Evolutionary conservation across 2,797 vertebrate genomes (phyloP).

Genomic region (Falco peregrinus): DNA sequence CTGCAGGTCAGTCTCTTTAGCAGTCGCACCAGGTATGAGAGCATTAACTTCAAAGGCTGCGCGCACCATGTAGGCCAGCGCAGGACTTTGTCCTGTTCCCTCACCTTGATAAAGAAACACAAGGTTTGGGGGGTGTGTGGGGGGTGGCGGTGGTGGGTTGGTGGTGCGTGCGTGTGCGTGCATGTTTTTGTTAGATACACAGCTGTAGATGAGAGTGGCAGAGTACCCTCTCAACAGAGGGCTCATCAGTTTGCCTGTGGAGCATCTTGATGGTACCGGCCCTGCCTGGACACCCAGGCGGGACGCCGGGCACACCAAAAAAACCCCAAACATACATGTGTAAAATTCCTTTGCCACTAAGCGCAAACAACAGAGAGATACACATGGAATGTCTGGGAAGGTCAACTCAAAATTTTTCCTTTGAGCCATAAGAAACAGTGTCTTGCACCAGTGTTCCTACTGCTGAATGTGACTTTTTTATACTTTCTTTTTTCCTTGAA

Average conservation of each 20-base stretch:
- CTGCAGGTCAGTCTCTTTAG: not conserved
- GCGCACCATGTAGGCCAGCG: not conserved
- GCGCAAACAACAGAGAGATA: not conserved
- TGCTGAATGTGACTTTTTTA: no score
- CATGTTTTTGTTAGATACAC: not conserved
- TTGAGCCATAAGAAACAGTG: not conserved
- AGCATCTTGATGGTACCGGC: not conserved
- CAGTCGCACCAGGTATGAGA: not conserved
- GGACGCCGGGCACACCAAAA: not conserved
- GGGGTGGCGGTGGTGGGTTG: no score
- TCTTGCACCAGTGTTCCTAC: not conserved
- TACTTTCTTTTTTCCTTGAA: not conserved
- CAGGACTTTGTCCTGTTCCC: not conserved
- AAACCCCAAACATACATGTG: not conserved
- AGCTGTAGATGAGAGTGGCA: accelerated
- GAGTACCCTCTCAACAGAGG: accelerated
- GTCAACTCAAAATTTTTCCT: not conserved
- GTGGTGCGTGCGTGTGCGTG: no score
- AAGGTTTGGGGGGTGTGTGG: not conserved
- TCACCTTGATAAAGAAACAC: not conserved
- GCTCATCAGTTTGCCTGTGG: not conserved
- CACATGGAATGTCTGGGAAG: not conserved
- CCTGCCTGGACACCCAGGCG: accelerated
- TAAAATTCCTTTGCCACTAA: not conserved
- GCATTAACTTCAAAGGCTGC: not conserved